A percentile compares a stretch with the other conserved stretches of the same genome.
These are phyloP conservation scores for Limosa lapponica DNA, from an alignment of 2,797 vertebrate species.

Conservation along the genomic window DNA sequence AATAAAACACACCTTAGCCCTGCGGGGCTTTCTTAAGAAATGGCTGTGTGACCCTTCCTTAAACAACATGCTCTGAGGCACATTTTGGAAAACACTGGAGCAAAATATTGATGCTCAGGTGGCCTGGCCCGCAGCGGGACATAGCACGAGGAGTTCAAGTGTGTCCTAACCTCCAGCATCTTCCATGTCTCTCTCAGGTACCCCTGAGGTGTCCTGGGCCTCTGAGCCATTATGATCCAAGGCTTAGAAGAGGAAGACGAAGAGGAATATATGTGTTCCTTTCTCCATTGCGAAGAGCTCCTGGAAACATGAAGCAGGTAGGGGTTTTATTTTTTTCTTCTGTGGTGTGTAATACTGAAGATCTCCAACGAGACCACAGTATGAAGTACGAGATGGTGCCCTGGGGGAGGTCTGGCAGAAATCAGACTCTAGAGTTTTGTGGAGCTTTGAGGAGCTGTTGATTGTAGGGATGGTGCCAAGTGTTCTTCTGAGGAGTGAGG, in stretches of 20 bases:
- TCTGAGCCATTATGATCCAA: not conserved
- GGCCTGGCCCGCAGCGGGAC: not conserved
- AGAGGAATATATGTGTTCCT: rapidly evolving
- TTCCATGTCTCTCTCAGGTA: not conserved
- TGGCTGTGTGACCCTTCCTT: not conserved
- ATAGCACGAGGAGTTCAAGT: not conserved
- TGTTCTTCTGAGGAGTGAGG: not conserved
- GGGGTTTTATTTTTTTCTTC: not conserved
- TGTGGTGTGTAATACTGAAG: not conserved
- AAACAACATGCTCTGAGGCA: not conserved
- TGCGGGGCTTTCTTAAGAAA: not conserved
- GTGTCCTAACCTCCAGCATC: not conserved
- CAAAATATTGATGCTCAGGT: not conserved
- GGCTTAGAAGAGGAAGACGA: not conserved
- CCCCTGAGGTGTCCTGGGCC: not conserved
- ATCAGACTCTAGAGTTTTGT: not conserved
- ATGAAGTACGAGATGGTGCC: not conserved
- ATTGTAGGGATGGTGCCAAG: rapidly evolving
- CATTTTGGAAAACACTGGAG: not conserved
- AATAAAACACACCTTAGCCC: not conserved
- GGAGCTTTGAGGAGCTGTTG: not conserved
- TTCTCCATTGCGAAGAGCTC: not conserved
- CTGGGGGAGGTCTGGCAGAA: not conserved
- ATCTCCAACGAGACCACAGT: not conserved
- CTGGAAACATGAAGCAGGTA: not conserved